Evolutionary conservation across 2,113 vertebrate species (phyloP), one percentile per base, ranked within the genome.

Genomic region (Mormoops blainvillei): DNA sequence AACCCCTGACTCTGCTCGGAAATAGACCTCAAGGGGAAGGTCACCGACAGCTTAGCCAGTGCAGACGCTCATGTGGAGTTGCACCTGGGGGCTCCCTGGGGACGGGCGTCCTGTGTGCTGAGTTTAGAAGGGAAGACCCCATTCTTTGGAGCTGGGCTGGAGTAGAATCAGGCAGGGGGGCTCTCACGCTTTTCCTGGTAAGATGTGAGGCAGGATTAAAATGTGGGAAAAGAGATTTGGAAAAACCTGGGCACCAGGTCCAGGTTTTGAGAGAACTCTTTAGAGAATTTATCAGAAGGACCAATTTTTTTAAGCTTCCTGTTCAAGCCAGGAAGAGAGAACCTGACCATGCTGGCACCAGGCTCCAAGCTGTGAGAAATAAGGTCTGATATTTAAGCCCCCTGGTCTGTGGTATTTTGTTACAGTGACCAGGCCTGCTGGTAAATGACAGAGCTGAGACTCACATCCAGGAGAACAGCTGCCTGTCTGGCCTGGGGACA

Each of bases 11-110:
- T 31, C 19, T 70, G 43, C 70, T 50, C 16, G 4, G n/a, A 88
- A 71, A 80, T 1, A 71, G 56, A 71, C 31, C 33, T 63, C 48
- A 22, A 2, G 48, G 33, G n/a, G 12, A 65, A 52, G 12, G 65
- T 26, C 36, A 16, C 43, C 12, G 1, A 24, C 16, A 48, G n/a
- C 52, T 41, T 9, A 13, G 54, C 22, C 28, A 22, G 24, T 1
- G 9, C 33, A 2, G 1, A 13, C 1, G 11, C 52, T 11, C 1
- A 1, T 7, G 3, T 5, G 45, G 15, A 67, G 71, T 3, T 31
- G 63, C n/a, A 11, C 6, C 80, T 24, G 58, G 77, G 73, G 77
- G 1, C 15, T 15, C 48, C 4, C 58, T n/a, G 36, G 19, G 16
- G 52, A 22, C 70, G 77, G 43, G 11, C 5, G 22, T 5, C n/a